These are phyloP conservation scores for Ranitomeya imitator DNA, from an alignment of 2,113 vertebrate species.

Conservation along the genomic window DNA sequence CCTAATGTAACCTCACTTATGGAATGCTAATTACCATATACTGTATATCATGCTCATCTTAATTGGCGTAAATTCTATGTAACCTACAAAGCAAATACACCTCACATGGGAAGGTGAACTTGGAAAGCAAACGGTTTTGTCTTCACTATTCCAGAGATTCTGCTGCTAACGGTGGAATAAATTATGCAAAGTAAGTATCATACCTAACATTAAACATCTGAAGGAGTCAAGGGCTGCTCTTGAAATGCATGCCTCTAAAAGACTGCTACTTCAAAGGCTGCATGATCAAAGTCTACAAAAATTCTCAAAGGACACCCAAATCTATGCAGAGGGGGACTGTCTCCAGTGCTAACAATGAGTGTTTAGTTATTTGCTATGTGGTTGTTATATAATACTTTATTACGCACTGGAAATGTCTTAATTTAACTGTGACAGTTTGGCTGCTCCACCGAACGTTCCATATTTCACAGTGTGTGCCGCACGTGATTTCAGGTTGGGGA, in stretches of 20 bases:
- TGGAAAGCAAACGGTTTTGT: conserved; percentile 57
- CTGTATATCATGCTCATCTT: background rate
- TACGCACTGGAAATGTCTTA: conserved; percentile 67
- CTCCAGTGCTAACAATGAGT: conserved; percentile 75
- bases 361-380: conserved; percentile 74
- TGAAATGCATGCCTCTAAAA: conserved; percentile 78
- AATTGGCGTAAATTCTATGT: conserved; percentile 14
- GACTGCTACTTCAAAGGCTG: conserved; percentile 83
- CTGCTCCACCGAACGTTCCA: conserved; percentile 65
- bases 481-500: conserved; percentile 58
- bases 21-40: background rate
- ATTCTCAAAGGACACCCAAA: conserved; percentile 74
- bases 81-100: conserved; percentile 55
- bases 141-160: conserved; percentile 62
- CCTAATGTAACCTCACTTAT: background rate
- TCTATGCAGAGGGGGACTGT: conserved; percentile 71
- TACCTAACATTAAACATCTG: conserved; percentile 72
- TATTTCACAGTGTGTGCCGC: conserved; percentile 66
- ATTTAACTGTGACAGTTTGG: conserved; percentile 69
- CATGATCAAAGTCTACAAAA: conserved; percentile 83
- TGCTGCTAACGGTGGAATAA: conserved; percentile 67
- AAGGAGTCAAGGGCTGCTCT: conserved; percentile 76
- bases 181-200: conserved; percentile 75
- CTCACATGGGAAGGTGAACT: conserved; percentile 49
- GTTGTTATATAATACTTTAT: conserved; percentile 64